Conservation (phyloP, 2,888 invertebrate genomes). For the Electrophaes corylata region DNA sequence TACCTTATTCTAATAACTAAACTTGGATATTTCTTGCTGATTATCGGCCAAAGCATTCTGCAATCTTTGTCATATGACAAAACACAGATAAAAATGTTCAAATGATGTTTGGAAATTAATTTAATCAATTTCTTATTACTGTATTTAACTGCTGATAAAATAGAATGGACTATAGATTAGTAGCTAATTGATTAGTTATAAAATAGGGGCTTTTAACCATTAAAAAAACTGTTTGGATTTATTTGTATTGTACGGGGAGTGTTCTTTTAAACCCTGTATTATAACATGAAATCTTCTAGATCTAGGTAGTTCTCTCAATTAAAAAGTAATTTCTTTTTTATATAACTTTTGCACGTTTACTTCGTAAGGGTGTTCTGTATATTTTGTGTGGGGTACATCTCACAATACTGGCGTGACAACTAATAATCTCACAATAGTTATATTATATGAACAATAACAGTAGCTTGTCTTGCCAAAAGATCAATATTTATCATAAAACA, state of each 20-base stretch:
- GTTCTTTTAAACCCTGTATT: not conserved
- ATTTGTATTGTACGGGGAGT: constrained; percentile 21
- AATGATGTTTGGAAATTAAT: constrained; percentile 12
- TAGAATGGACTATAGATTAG: constrained; percentile 72
- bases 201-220: constrained; percentile 64
- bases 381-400: constrained; percentile 59
- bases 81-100: constrained; percentile 5
- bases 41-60: not conserved
- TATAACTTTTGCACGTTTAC: constrained; percentile 38
- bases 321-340: constrained; percentile 52
- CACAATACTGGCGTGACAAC: constrained; percentile 41
- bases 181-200: constrained; percentile 77
- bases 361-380: constrained; percentile 60
- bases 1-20: not conserved
- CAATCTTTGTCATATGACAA: not conserved
- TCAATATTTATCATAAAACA: constrained; percentile 5
- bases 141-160: constrained; percentile 59
- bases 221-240: constrained; percentile 29
- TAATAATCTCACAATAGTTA: constrained; percentile 10
- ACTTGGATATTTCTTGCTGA: not conserved
- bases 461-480: constrained; percentile 19
- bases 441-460: constrained; percentile 2
- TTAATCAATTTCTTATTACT: constrained; percentile 27
- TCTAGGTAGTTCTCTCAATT: constrained; percentile 58
- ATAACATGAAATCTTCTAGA: constrained; percentile 35